Evolutionary conservation across 30 jellyfish, hydroid and myxozoan species (phyloP), one percentile per base, ranked within the genome.

Genomic region (Chrysaora quinquecirrha): DNA sequence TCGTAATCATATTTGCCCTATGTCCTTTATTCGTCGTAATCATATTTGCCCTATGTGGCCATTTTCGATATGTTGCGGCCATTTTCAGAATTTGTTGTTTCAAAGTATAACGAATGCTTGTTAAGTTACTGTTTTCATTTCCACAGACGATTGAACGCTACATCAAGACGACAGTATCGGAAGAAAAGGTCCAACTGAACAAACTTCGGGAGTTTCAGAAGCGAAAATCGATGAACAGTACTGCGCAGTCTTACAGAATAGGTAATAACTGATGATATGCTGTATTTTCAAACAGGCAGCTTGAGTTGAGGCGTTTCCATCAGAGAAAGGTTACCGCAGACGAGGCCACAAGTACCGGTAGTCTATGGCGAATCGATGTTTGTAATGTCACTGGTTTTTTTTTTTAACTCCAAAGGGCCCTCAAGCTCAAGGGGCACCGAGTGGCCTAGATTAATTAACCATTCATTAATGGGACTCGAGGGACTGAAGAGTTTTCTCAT

Each of bases 221-320:
- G 77, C 49, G 78, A 46, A 82, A 82, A 47, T 66, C 66, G 14
- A 22, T 72, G 64, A 48, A 67, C 14, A 62, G 73, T 47, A 35
- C 21, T 11, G 86, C 92, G n/a, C 85, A 68, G 63, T 82, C 92
- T 0, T 82, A 82, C 79, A 82, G 62, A 54, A 49, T 82, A 1
- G 92, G 92, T 82, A 70, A 7, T 4, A 56, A 56, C 4, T 56
- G 25, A 28, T 22, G 28, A 12, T 20, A 1, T 12, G 46, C 6
- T 20, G 48, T 64, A 22, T 64, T 12, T 28, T 16, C 58, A 9
- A 6, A 43, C 12, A 43, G 12, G 9, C 16, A 43, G 9, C 16
- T 6, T 16, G 16, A 6, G 58, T 6, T 43, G 12, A 43, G 58
- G 9, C 9, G 58, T 43, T 43, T 43, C 58, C 9, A 16, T 16